Evolutionary conservation across 2,797 vertebrate species (phyloP).

Genomic region (Trichosurus vulpecula): DNA sequence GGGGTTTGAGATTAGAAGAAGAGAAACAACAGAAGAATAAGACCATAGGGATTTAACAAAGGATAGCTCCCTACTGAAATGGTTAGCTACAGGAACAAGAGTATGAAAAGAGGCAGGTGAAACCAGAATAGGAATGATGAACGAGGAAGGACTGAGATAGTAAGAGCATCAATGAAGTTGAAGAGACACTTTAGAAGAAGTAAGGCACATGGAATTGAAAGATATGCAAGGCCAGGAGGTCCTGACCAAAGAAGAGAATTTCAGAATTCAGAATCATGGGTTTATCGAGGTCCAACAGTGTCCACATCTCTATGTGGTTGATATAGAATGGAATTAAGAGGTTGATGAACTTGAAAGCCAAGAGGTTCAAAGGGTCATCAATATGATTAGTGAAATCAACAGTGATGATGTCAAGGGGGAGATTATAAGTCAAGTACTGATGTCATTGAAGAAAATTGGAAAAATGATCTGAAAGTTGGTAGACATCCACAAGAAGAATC

Average conservation of each 20-base stretch:
- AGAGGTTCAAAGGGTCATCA: background rate
- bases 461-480: background rate
- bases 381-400: background rate
- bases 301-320: background rate
- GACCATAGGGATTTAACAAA: background rate
- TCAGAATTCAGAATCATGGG: background rate
- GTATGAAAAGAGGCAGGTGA: too few relatives aligned
- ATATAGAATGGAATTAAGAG: background rate
- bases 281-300: background rate
- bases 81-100: background rate
- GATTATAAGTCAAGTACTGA: background rate
- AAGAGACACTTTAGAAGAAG: background rate
- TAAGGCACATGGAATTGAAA: background rate
- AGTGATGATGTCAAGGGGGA: background rate
- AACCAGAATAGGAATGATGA: background rate
- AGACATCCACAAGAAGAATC: background rate
- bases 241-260: background rate
- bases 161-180: background rate
- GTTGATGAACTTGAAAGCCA: background rate
- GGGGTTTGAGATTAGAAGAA: background rate
- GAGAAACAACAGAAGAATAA: background rate
- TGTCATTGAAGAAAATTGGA: background rate
- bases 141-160: background rate
- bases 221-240: background rate
- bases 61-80: background rate